Percentiles rank a stretch among this genome's conserved stretches.
These are phyloP conservation scores for Psammodynastes pulverulentus DNA, from an alignment of 2,113 vertebrate species.

Conservation along the genomic window DNA sequence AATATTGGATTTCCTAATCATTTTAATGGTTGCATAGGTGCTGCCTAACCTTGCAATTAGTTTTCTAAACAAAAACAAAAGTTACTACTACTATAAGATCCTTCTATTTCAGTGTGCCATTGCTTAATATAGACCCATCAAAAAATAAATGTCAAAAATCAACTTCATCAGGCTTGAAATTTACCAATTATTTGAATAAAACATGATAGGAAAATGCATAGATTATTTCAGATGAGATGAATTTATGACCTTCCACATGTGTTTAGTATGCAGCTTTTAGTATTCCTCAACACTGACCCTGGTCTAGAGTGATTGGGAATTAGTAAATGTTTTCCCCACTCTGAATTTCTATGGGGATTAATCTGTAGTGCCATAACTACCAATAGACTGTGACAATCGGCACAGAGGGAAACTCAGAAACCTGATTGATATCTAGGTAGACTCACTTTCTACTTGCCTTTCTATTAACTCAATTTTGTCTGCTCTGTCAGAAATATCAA, in stretches of 20 bases:
- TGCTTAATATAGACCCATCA: not conserved
- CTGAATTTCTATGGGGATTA: not conserved
- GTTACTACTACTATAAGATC: not conserved
- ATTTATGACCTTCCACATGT: not conserved
- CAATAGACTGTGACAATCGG: not conserved
- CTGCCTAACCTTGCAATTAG: not conserved
- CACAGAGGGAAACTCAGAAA: not conserved
- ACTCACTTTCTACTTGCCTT: not conserved
- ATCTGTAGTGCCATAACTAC: not conserved
- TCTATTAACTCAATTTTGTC: not conserved
- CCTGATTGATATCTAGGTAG: not conserved
- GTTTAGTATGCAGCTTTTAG: not conserved
- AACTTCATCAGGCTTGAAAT: not conserved
- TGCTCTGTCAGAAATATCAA: not conserved
- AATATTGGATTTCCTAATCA: not conserved
- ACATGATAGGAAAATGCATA: not conserved
- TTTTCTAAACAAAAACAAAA: not conserved
- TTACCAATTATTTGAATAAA: not conserved
- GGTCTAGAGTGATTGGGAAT: not conserved
- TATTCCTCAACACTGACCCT: not conserved
- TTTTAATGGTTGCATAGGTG: not conserved
- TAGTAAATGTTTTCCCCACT: not conserved
- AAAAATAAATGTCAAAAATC: not conserved
- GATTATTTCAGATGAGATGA: not conserved
- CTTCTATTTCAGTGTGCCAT: not conserved